Evolutionary conservation across 2,888 invertebrate genomes (phyloP), one percentile per base, ranked within the genome.

Genomic region (Zygothrica quintamaculata): DNA sequence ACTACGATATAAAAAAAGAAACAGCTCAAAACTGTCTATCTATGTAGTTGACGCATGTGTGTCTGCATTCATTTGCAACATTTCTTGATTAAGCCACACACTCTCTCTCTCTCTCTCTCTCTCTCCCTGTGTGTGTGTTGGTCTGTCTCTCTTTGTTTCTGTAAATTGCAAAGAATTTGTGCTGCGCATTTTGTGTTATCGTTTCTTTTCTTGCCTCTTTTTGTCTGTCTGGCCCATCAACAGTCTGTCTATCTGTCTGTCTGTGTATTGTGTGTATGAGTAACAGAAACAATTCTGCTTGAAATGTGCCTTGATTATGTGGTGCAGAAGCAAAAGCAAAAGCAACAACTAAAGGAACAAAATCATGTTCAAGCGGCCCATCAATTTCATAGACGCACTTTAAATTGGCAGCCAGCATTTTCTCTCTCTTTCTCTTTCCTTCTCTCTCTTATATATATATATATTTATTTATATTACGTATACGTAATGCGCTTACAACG

Each of bases 401-500:
- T 76, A 78, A 77, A 82, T 58, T 67, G 58, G 52, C 34, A 44
- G 16, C 46, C 26, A 65, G 60, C 68, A 51, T 42, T 61, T 68
- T 46, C 42, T 22, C 5, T 22, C 3, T 22, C 3, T 22, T 3
- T 5, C 2, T 22, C 18, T 22, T 22, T n/a, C n/a, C n/a, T 68
- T 46, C 42, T 22, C 5, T 22, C 3, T 22, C 3, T 22, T 3
- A 2, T 3, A 3, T 5, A 3, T 22, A 61, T 33, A 31, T 43
- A 55, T 56, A 65, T 62, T 29, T 61, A 48, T 48, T 26, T 66
- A 68, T 68, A 79, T 77, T 73, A 62, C 80, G 80, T 79, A 77
- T 77, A 84, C 77, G 84, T 84, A 77, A 77, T 82, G 80, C 84
- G 64, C 68, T 79, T 76, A 61, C 77, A 59, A 40, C 42, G 44